These are phyloP conservation scores for Tenthredo amoena DNA, from an alignment of 2,888 invertebrate species.

Conservation along the genomic window DNA sequence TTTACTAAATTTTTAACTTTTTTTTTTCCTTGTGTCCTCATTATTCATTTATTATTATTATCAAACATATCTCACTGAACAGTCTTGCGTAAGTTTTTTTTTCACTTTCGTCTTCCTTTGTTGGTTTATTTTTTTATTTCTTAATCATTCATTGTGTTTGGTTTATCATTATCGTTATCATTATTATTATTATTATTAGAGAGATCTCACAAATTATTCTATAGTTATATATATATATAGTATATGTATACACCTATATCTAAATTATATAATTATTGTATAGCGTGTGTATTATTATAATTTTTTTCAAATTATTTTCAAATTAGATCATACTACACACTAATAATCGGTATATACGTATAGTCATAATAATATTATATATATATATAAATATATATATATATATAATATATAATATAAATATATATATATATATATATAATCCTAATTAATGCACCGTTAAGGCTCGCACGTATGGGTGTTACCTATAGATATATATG, in stretches of 20 bases:
- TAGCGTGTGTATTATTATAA: background rate
- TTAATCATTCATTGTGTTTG: background rate
- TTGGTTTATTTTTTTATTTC: background rate
- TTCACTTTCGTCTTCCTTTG: background rate
- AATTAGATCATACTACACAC: background rate
- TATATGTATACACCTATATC: background rate
- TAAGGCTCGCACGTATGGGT: conserved; percentile 19
- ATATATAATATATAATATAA: no score
- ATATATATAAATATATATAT: no score
- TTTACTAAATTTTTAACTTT: background rate
- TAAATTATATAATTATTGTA: background rate
- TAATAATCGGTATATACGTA: background rate
- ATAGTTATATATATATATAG: background rate
- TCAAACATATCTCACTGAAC: conserved; percentile 65
- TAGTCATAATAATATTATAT: background rate
- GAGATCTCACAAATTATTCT: conserved; percentile 29
- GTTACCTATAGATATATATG: no score
- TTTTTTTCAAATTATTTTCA: background rate
- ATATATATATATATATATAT: no score
- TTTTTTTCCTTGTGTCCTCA: background rate
- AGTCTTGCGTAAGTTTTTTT: conserved; percentile 65
- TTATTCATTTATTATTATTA: background rate
- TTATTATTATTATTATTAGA: conserved; percentile 27
- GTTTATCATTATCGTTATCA: background rate
- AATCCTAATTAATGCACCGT: conserved; percentile 45